Evolutionary conservation across 2,797 vertebrate species (phyloP).

Genomic region (Thripadectes ignobilis): DNA sequence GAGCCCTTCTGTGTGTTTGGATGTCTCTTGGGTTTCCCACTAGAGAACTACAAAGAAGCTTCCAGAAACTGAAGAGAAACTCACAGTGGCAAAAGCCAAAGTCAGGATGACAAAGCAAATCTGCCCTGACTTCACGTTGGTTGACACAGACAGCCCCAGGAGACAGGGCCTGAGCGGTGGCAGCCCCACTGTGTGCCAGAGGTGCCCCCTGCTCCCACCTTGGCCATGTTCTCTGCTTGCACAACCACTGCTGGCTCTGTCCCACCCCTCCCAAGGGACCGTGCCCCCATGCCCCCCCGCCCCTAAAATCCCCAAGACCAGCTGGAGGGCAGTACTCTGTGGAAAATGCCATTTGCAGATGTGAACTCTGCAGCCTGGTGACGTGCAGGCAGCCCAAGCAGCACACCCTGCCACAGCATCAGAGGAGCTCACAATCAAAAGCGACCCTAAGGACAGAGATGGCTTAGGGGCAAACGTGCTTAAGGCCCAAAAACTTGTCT

Average conservation of each 20-base stretch:
- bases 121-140: slow-evolving; percentile 14
- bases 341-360: neutral
- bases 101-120: slow-evolving; percentile 76
- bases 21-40: neutral
- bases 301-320: neutral
- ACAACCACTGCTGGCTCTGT: neutral
- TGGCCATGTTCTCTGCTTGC: fast-evolving
- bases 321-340: neutral
- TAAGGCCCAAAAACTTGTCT: neutral
- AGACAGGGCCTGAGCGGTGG: neutral
- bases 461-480: neutral
- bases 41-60: neutral
- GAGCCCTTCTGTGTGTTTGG: fast-evolving
- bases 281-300: neutral
- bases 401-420: neutral
- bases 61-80: slow-evolving; percentile 63
- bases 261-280: neutral
- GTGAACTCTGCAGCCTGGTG: neutral
- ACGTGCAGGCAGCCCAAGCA: neutral
- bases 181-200: fast-evolving
- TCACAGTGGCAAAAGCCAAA: slow-evolving; percentile 35
- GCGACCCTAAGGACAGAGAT: neutral
- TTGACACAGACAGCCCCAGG: neutral
- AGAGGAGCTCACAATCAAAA: neutral
- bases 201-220: neutral